phyloP scores from a whole-genome alignment of 30 jellyfish, hydroid and myxozoan genomes.

The Nemopilema nomurai region DNA sequence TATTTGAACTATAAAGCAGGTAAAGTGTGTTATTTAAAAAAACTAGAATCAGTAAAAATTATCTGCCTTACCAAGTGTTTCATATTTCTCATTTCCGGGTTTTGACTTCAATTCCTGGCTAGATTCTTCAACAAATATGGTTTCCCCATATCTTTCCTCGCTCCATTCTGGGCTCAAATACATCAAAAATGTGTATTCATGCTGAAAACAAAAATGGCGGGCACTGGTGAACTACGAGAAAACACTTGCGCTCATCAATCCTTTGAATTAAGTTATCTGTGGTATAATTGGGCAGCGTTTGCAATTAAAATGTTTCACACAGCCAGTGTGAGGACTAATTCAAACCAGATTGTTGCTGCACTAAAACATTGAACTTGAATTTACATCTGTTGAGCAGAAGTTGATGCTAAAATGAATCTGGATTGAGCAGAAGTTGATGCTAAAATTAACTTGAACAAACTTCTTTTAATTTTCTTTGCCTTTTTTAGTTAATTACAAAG shows the following conservation, averaged over 20 bases:
- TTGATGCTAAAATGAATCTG: no score
- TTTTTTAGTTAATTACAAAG: no score
- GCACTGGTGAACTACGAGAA: background rate
- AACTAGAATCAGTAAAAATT: background rate
- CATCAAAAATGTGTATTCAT: conserved; percentile 81
- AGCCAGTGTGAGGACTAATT: no score
- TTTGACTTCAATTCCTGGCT: background rate
- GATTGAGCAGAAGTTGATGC: background rate
- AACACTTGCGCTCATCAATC: no score
- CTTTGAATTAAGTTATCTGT: no score
- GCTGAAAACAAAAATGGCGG: conserved; percentile 34
- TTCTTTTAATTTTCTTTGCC: background rate
- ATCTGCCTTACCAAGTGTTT: conserved; percentile 44
- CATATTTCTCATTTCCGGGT: conserved; percentile 30
- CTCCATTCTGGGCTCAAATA: conserved; percentile 79
- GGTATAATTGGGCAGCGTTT: no score
- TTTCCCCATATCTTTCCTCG: conserved; percentile 77
- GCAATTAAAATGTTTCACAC: no score
- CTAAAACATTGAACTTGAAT: no score
- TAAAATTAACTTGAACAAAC: background rate
- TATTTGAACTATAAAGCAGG: no score
- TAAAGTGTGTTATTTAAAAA: no score
- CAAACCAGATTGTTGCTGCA: no score
- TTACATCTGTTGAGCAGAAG: no score
- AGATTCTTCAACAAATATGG: conserved; percentile 54